Conservation (phyloP, 2,888 invertebrate species). For the Amiota mariae region DNA sequence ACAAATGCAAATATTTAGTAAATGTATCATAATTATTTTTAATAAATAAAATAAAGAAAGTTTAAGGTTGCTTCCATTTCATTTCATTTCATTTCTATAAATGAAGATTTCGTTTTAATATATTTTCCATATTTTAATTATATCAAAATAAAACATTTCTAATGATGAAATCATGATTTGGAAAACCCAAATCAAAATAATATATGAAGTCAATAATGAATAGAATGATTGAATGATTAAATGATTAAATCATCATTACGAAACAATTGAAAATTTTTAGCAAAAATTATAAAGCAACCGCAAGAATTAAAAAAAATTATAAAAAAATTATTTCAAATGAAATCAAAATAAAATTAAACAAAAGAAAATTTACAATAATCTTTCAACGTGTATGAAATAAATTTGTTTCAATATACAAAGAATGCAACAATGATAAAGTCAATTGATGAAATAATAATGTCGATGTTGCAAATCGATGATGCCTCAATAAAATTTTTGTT, state of each 20-base stretch:
- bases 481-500: slow-evolving; percentile 4
- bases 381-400: background rate
- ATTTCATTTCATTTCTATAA: too few relatives aligned
- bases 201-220: background rate
- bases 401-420: slow-evolving; percentile 13
- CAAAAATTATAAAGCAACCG: background rate
- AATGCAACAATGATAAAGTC: background rate
- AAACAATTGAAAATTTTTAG: too few relatives aligned
- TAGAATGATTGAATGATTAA: background rate
- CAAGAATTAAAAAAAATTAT: slow-evolving; percentile 8
- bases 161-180: too few relatives aligned
- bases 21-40: too few relatives aligned
- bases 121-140: too few relatives aligned
- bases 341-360: slow-evolving; percentile 4
- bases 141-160: too few relatives aligned
- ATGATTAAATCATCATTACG: too few relatives aligned
- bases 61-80: too few relatives aligned
- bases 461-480: slow-evolving; percentile 6
- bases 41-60: too few relatives aligned
- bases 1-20: too few relatives aligned
- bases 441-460: background rate
- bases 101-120: too few relatives aligned
- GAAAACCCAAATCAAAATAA: background rate
- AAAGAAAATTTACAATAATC: slow-evolving; percentile 34
- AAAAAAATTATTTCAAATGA: slow-evolving; percentile 8